phyloP scores from a whole-genome alignment of 35 echinoderm and acorn worm species.

The Anneissia japonica region DNA sequence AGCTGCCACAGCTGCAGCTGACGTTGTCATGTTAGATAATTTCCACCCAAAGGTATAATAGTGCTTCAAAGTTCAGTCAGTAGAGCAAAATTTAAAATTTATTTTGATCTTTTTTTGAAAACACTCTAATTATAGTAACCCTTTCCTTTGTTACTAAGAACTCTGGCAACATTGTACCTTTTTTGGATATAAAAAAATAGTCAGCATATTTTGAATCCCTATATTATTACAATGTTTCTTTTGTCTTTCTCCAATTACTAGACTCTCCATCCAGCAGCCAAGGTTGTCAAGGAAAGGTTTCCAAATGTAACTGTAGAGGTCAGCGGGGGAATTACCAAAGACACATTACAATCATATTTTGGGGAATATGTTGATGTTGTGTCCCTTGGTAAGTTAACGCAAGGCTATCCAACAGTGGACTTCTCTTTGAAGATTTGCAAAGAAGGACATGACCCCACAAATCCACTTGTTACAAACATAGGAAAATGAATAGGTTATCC shows the following conservation, averaged over 20 bases:
- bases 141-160: too few relatives aligned
- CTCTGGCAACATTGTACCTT: too few relatives aligned
- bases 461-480: conserved; percentile 33
- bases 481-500: not conserved
- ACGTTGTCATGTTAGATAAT: conserved; percentile 94
- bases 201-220: too few relatives aligned
- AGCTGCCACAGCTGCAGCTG: conserved; percentile 76
- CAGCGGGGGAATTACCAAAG: conserved; percentile 82
- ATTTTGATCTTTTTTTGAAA: too few relatives aligned
- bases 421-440: conserved; percentile 93
- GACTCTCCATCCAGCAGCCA: conserved; percentile 58
- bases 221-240: not conserved
- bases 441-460: conserved; percentile 69
- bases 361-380: conserved; percentile 76
- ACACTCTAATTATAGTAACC: too few relatives aligned
- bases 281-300: conserved; percentile 58
- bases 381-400: conserved; percentile 66
- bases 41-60: conserved; percentile 73
- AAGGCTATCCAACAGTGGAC: conserved; percentile 79
- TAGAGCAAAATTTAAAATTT: too few relatives aligned
- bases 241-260: conserved; percentile 6
- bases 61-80: not conserved
- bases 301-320: conserved; percentile 72
- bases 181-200: too few relatives aligned
- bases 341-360: conserved; percentile 45